Conservation (phyloP, 2,888 invertebrate genomes). For the Drosophila melanosoma region DNA sequence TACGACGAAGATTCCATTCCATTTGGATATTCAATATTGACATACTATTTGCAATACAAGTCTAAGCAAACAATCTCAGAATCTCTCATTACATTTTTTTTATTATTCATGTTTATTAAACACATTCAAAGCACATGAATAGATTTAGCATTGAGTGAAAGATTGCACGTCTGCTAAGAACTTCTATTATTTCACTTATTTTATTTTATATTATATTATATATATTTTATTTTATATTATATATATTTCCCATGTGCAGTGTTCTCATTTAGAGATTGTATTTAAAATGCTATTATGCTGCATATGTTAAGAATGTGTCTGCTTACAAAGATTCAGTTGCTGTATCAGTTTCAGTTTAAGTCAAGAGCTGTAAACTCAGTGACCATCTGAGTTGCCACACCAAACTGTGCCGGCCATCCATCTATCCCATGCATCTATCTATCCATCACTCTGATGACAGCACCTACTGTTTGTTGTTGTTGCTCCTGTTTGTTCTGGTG, state of each 20-base stretch:
- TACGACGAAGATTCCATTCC: constrained; percentile 6
- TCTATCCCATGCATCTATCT: constrained; percentile 17
- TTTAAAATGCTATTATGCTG: constrained; percentile 34
- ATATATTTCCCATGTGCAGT: not conserved
- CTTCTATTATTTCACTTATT: not conserved
- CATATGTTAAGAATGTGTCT: constrained; percentile 6
- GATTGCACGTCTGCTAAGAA: not conserved
- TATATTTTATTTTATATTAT: not conserved
- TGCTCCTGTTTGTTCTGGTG: constrained; percentile 10
- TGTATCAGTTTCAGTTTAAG: constrained; percentile 18
- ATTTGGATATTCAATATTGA: constrained; percentile 1
- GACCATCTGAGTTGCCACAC: constrained; percentile 33
- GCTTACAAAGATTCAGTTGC: constrained; percentile 40
- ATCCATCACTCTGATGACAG: constrained; percentile 63
- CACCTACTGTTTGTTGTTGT: constrained; percentile 23
- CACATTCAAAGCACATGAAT: not conserved
- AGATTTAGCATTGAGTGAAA: not conserved
- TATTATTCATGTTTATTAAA: not conserved
- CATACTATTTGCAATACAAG: not conserved
- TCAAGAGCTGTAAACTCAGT: constrained; percentile 35
- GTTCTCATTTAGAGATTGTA: constrained; percentile 11
- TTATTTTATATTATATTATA: not conserved
- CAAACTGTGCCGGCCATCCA: constrained; percentile 14
- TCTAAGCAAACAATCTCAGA: not conserved
- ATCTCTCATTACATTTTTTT: not conserved